Evolutionary conservation across 2,797 vertebrate species (phyloP).

Genomic region (Eupleurogrammus muticus): DNA sequence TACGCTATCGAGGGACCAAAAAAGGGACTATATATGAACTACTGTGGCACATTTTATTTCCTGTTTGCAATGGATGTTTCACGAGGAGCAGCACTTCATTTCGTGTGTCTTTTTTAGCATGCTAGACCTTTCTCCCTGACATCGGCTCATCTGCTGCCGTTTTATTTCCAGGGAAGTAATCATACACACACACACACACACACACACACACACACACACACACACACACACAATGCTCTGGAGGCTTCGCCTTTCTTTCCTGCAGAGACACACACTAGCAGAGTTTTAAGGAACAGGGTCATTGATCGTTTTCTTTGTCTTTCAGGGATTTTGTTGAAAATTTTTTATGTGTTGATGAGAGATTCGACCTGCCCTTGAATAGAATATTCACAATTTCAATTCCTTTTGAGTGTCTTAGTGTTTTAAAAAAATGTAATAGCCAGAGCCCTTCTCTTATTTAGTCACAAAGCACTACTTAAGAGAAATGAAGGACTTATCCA

Average conservation of each 20-base stretch:
- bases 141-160: constrained; percentile 23
- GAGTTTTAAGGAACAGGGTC: constrained; percentile 31
- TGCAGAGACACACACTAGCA: constrained; percentile 14
- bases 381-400: constrained; percentile 36
- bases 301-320: constrained; percentile 57
- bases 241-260: constrained; percentile 18
- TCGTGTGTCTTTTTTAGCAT: constrained; percentile 13
- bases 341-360: constrained; percentile 17
- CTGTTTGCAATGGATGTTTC: background rate
- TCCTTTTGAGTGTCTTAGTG: constrained; percentile 25
- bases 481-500: constrained; percentile 48
- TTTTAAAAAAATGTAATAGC: constrained; percentile 40
- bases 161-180: constrained; percentile 34
- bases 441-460: constrained; percentile 33
- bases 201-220: background rate
- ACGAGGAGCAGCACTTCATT: constrained; percentile 13
- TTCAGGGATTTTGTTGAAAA: constrained; percentile 14
- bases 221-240: constrained; percentile 10
- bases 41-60: background rate
- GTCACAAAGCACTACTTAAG: constrained; percentile 36
- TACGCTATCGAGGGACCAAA: background rate
- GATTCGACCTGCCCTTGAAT: constrained; percentile 28
- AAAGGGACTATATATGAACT: background rate
- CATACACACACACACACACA: constrained; percentile 3
- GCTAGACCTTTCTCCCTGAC: constrained; percentile 32